Percentiles rank a stretch among this genome's conserved stretches.
phyloP scores from a whole-genome alignment of 2,797 vertebrate species.

The Xiphophorus birchmanni region DNA sequence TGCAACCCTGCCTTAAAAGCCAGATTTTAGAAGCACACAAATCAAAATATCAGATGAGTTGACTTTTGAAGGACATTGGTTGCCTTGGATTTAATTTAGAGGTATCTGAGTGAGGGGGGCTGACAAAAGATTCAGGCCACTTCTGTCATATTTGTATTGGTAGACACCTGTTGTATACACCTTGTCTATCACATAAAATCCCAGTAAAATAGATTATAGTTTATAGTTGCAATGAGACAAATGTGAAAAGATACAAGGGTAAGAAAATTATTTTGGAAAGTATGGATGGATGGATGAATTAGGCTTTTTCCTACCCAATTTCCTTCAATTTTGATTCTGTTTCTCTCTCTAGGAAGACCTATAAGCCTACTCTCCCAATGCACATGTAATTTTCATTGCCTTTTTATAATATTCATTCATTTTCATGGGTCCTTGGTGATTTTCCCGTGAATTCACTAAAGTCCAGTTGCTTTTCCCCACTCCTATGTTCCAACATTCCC shows the following conservation, averaged over 20 bases:
- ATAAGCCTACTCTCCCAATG: conserved; percentile 57
- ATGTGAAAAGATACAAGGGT: not conserved
- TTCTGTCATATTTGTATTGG: not conserved
- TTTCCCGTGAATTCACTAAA: conserved; percentile 28
- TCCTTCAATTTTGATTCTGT: conserved; percentile 10
- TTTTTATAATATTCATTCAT: conserved; percentile 42
- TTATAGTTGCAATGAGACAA: not conserved
- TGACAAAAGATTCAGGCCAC: not conserved
- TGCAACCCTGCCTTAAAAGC: not conserved
- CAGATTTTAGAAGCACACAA: not conserved
- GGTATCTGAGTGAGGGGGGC: not conserved
- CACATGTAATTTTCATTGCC: conserved; percentile 40
- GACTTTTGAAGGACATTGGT: not conserved
- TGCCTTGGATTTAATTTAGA: not conserved
- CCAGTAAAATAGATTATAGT: not conserved
- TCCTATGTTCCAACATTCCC: not conserved
- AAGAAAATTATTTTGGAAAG: not conserved
- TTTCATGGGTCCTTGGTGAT: conserved; percentile 24
- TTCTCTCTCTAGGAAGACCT: conserved; percentile 60
- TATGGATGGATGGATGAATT: not conserved
- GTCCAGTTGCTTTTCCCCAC: conserved; percentile 40
- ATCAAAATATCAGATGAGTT: not conserved
- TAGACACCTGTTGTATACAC: not conserved
- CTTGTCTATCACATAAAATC: not conserved
- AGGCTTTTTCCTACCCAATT: not conserved